Evolutionary conservation across 2,888 invertebrate genomes (phyloP).

Genomic region (Acronicta alni): DNA sequence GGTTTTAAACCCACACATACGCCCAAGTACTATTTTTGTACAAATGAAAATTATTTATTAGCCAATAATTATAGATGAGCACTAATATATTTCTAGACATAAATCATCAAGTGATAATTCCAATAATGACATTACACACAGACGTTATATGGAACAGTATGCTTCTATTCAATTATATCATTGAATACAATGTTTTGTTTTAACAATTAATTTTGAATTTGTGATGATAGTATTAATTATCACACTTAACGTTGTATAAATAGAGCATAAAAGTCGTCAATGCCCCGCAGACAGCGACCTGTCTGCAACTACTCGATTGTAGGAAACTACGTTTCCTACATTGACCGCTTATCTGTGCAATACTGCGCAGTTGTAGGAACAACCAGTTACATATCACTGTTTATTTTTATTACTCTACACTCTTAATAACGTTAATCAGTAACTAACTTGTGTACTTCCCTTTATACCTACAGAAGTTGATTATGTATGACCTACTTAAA

Average conservation of each 20-base stretch:
- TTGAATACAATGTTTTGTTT: not conserved
- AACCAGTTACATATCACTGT: slow-evolving; percentile 24
- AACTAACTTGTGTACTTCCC: slow-evolving; percentile 22
- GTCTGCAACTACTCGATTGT: slow-evolving; percentile 36
- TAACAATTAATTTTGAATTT: slow-evolving; percentile 5
- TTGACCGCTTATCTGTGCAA: slow-evolving; percentile 79
- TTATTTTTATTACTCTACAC: slow-evolving; percentile 47
- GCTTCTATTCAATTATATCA: not conserved
- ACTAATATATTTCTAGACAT: not conserved
- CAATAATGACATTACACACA: slow-evolving; percentile 1
- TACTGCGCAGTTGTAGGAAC: slow-evolving; percentile 74
- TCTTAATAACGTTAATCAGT: slow-evolving; percentile 28
- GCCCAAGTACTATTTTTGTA: slow-evolving; percentile 10
- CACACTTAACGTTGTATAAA: slow-evolving; percentile 21
- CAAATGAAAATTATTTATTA: slow-evolving; percentile 13
- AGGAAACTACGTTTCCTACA: slow-evolving; percentile 64
- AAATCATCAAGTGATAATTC: slow-evolving; percentile 3
- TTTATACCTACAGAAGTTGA: slow-evolving; percentile 28
- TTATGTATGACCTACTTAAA: slow-evolving; percentile 38
- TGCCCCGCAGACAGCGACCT: slow-evolving; percentile 39
- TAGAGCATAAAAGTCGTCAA: slow-evolving; percentile 24
- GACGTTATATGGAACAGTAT: not conserved
- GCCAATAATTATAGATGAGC: not conserved
- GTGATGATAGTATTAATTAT: slow-evolving; percentile 13
- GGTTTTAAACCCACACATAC: slow-evolving; percentile 22